Conservation (phyloP, 2,888 invertebrate species). For the Orchesella flavescens region DNA sequence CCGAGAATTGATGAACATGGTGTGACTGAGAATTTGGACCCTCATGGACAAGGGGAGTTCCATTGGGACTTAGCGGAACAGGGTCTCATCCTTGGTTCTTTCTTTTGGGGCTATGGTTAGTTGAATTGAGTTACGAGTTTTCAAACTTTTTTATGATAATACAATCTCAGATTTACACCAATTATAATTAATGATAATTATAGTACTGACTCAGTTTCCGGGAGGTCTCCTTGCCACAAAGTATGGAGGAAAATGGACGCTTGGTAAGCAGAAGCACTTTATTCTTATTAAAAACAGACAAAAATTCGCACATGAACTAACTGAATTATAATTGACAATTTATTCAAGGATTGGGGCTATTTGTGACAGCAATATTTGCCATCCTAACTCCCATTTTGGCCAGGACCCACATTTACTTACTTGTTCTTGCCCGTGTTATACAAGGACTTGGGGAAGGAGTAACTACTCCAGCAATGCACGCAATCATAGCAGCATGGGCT, state of each 20-base stretch:
- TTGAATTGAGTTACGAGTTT: too few relatives aligned
- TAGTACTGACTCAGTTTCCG: constrained; percentile 76
- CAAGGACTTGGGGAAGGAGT: constrained; percentile 75
- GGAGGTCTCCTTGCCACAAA: constrained; percentile 87
- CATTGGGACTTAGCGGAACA: constrained; percentile 63
- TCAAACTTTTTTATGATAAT: neutral
- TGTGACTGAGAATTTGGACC: neutral
- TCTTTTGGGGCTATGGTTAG: constrained; percentile 62
- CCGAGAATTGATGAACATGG: neutral
- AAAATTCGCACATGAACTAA: neutral
- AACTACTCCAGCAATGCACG: constrained; percentile 71
- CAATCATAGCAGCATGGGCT: constrained; percentile 73
- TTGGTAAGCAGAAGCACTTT: neutral
- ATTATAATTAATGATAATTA: too few relatives aligned
- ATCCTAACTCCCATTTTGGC: constrained; percentile 76
- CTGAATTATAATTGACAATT: neutral
- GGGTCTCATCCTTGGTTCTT: constrained; percentile 54
- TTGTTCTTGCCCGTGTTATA: constrained; percentile 74
- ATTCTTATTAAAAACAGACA: too few relatives aligned
- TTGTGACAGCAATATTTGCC: constrained; percentile 81
- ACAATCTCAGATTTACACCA: neutral
- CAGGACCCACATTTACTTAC: constrained; percentile 73
- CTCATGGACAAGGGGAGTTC: constrained; percentile 46
- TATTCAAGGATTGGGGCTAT: constrained; percentile 83
- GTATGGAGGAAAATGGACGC: constrained; percentile 89